A percentile compares a stretch with the other conserved stretches of the same genome.
phyloP scores from a whole-genome alignment of 2,797 vertebrate species.

The Molossus alvarezi region DNA sequence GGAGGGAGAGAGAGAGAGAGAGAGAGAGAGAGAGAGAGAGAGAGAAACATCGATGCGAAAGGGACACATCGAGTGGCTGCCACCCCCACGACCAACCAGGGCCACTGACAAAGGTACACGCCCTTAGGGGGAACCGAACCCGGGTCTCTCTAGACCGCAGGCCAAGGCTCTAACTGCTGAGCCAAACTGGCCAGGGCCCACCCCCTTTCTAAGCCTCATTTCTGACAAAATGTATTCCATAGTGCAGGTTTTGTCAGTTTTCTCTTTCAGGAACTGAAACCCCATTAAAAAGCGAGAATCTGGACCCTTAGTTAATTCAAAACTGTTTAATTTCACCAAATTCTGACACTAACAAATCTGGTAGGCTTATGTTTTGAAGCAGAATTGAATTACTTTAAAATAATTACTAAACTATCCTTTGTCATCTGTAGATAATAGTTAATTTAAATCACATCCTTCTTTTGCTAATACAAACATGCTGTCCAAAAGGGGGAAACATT shows the following conservation, averaged over 20 bases:
- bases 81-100: no score
- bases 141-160: no score
- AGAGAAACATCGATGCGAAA: no score
- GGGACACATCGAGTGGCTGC: no score
- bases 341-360: constrained; percentile 61
- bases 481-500: constrained; percentile 3
- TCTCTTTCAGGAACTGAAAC: constrained; percentile 79
- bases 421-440: constrained; percentile 74
- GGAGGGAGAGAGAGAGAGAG: no score
- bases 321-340: constrained; percentile 75
- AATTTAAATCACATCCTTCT: constrained; percentile 78
- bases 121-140: no score
- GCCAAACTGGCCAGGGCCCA: no score
- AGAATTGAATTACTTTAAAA: constrained; percentile 76
- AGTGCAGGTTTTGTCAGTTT: constrained; percentile 59
- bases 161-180: no score
- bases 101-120: no score
- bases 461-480: constrained; percentile 74
- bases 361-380: constrained; percentile 54
- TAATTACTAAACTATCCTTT: constrained; percentile 68
- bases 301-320: constrained; percentile 69
- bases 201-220: constrained; percentile 45
- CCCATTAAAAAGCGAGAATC: constrained; percentile 68
- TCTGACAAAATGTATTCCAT: constrained; percentile 71
- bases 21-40: no score